Evolutionary conservation across 2,113 vertebrate genomes (phyloP).

Genomic region (Psilopogon haemacephalus): DNA sequence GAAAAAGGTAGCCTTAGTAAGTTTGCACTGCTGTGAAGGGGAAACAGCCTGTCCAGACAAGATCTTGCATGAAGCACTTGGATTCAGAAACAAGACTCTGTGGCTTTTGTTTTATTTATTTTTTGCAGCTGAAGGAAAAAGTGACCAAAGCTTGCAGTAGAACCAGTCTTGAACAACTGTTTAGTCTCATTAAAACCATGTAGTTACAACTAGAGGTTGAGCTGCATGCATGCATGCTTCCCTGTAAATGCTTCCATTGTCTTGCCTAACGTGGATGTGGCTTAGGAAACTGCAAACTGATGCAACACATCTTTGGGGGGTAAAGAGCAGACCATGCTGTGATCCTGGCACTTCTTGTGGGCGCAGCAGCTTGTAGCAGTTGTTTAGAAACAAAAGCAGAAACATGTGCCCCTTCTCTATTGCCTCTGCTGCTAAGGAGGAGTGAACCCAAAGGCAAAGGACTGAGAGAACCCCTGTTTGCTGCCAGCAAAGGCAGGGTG

Average conservation of each 20-base stretch:
- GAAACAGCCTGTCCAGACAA: not conserved
- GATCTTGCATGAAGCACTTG: slow-evolving; percentile 7
- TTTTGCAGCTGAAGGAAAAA: slow-evolving; percentile 32
- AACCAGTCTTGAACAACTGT: not conserved
- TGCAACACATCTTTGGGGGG: not conserved
- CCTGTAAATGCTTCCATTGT: slow-evolving; percentile 42
- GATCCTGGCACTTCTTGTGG: slow-evolving; percentile 29
- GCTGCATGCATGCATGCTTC: not conserved
- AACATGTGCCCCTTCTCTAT: not conserved
- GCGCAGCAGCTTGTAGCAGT: slow-evolving; percentile 50
- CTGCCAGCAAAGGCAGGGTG: slow-evolving; percentile 46
- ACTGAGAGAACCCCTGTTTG: slow-evolving; percentile 37
- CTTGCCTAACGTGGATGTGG: not conserved
- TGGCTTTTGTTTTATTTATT: slow-evolving; percentile 26
- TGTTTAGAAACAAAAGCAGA: slow-evolving; percentile 54
- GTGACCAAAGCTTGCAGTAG: not conserved
- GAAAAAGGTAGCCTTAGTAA: not conserved
- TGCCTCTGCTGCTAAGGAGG: slow-evolving; percentile 39
- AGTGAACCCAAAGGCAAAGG: slow-evolving; percentile 15
- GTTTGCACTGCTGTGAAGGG: not conserved
- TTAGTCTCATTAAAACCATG: slow-evolving; percentile 45
- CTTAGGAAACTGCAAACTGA: slow-evolving; percentile 38
- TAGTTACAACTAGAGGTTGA: slow-evolving; percentile 23
- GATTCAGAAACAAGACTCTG: slow-evolving; percentile 11
- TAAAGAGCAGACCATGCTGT: slow-evolving; percentile 44